These are phyloP conservation scores for Dryobota labecula DNA, from an alignment of 2,888 invertebrate species.

Conservation along the genomic window DNA sequence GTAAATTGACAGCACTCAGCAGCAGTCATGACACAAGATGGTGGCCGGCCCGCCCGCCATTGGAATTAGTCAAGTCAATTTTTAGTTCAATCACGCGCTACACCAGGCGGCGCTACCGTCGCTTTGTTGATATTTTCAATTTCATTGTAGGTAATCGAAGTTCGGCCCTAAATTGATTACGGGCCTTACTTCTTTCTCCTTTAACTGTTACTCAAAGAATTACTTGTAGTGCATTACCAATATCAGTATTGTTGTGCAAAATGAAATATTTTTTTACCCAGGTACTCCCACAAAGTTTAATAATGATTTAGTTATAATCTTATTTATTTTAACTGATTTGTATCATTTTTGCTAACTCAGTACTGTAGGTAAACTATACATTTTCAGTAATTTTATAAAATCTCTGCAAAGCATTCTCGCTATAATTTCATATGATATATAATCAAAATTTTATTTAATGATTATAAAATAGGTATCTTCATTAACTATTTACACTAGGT, in stretches of 20 bases:
- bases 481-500: too few species aligned
- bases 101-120: slow-evolving; percentile 78
- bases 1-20: slow-evolving; percentile 86
- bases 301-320: neutral
- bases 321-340: neutral
- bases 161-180: neutral
- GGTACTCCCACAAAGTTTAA: neutral
- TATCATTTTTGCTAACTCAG: neutral
- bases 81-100: slow-evolving; percentile 80
- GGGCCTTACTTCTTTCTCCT: neutral
- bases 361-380: neutral
- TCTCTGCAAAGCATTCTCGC: neutral
- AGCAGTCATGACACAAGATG: slow-evolving; percentile 84
- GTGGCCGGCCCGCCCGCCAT: slow-evolving; percentile 69
- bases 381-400: neutral
- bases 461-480: too few species aligned
- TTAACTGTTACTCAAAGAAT: neutral
- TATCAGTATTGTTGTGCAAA: neutral
- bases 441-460: too few species aligned
- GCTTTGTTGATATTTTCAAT: slow-evolving; percentile 74
- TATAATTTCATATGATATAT: too few species aligned
- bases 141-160: slow-evolving; percentile 15
- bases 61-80: slow-evolving; percentile 46
- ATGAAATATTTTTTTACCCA: neutral
- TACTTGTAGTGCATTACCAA: neutral